Evolutionary conservation across 2,113 vertebrate species (phyloP).

Genomic region (Eudyptes chrysolophus): DNA sequence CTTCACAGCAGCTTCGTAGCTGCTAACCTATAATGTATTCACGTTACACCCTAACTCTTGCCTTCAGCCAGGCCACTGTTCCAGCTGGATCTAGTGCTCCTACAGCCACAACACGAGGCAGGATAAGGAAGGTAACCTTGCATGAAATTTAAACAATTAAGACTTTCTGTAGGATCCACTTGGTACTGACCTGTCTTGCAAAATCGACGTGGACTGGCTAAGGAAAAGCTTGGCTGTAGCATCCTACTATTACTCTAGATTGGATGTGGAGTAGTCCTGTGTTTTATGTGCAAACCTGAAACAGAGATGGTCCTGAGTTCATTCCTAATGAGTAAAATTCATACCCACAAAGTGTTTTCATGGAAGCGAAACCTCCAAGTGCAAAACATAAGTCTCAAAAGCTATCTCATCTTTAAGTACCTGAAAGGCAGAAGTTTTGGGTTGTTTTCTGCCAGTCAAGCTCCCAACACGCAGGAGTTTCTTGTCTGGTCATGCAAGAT

Average conservation of each 20-base stretch:
- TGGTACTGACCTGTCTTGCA: not conserved
- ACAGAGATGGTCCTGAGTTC: not conserved
- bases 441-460: not conserved
- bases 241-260: not conserved
- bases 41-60: not conserved
- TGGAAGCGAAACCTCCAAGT: not conserved
- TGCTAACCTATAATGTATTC: not conserved
- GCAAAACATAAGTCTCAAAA: not conserved
- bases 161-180: not conserved
- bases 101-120: not conserved
- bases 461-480: not conserved
- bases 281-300: not conserved
- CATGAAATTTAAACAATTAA: not conserved
- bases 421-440: not conserved
- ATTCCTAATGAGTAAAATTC: not conserved
- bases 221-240: not conserved
- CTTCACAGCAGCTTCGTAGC: not conserved
- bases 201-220: fast-evolving
- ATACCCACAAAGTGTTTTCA: not conserved
- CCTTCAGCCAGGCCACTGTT: not conserved
- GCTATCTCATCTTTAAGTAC: not conserved
- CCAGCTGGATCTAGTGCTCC: not conserved
- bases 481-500: not conserved
- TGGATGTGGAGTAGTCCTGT: not conserved
- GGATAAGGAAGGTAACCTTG: not conserved